These are phyloP conservation scores for Oostethus manadensis DNA, from an alignment of 2,113 vertebrate genomes.

Conservation along the genomic window DNA sequence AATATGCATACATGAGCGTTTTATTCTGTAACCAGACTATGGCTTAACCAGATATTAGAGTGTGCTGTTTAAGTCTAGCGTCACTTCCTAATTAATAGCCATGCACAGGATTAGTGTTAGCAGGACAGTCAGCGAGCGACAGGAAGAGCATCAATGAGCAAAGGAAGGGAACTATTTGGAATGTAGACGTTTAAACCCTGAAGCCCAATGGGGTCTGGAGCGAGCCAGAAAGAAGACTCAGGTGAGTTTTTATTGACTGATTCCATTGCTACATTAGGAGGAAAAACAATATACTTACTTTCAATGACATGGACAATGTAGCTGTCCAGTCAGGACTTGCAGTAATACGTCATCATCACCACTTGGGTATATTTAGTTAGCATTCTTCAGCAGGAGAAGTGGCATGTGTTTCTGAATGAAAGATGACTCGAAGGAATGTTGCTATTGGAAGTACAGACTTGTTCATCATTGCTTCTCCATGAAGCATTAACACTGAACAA, in stretches of 20 bases:
- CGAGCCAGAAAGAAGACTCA: slow-evolving; percentile 53
- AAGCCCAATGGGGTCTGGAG: slow-evolving; percentile 66
- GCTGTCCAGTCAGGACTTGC: neutral
- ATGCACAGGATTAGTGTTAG: neutral
- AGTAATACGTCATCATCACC: neutral
- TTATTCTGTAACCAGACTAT: no score
- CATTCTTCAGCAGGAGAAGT: neutral
- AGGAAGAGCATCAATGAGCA: neutral
- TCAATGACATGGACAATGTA: neutral
- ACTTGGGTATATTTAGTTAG: no score
- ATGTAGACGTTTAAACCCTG: slow-evolving; percentile 5
- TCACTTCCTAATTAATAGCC: neutral
- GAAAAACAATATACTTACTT: neutral
- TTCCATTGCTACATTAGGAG: neutral
- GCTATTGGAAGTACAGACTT: neutral
- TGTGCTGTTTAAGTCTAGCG: neutral
- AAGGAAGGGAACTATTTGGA: neutral
- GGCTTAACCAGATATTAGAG: no score
- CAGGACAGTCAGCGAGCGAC: neutral
- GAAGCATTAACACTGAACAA: neutral
- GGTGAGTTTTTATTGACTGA: slow-evolving; percentile 40
- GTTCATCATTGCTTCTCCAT: neutral
- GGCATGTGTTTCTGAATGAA: neutral
- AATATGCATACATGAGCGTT: no score
- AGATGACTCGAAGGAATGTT: neutral